A percentile compares a stretch with the other conserved stretches of the same genome.
These are phyloP conservation scores for Bubo scandiacus DNA, from an alignment of 2,113 vertebrate genomes.

Conservation along the genomic window DNA sequence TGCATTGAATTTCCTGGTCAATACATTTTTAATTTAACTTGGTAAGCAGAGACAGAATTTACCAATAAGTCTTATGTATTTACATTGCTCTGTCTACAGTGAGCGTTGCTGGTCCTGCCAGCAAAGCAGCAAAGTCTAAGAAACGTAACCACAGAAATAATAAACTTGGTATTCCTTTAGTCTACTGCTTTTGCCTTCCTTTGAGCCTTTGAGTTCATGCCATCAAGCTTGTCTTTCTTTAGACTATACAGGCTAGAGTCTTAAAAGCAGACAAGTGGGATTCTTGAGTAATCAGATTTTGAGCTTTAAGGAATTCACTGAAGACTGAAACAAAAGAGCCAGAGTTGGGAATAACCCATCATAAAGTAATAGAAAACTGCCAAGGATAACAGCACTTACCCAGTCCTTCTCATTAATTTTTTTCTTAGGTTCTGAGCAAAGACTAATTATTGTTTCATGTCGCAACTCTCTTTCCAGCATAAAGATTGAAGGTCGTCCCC, in stretches of 20 bases:
- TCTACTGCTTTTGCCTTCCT: not conserved
- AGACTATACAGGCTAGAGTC: not conserved
- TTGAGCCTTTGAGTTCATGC: not conserved
- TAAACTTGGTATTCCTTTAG: not conserved
- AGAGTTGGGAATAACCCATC: not conserved
- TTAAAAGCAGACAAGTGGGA: not conserved
- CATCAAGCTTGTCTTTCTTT: not conserved
- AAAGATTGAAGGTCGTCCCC: not conserved
- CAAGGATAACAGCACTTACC: not conserved
- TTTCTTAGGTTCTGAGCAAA: not conserved
- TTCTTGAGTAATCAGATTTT: not conserved
- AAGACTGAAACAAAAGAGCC: not conserved
- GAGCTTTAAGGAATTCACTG: not conserved
- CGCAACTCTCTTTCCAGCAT: not conserved
- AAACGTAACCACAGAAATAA: not conserved
- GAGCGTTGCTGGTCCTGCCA: not conserved
- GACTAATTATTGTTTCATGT: not conserved
- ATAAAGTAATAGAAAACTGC: not conserved
- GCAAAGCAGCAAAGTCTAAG: not conserved
- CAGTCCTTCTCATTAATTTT: not conserved
- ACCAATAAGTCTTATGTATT: not conserved
- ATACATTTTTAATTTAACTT: not conserved
- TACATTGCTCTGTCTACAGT: not conserved
- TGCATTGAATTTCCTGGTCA: not conserved
- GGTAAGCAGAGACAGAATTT: not conserved